phyloP scores from a whole-genome alignment of 2,797 vertebrate genomes.

The Monodelphis domestica region DNA sequence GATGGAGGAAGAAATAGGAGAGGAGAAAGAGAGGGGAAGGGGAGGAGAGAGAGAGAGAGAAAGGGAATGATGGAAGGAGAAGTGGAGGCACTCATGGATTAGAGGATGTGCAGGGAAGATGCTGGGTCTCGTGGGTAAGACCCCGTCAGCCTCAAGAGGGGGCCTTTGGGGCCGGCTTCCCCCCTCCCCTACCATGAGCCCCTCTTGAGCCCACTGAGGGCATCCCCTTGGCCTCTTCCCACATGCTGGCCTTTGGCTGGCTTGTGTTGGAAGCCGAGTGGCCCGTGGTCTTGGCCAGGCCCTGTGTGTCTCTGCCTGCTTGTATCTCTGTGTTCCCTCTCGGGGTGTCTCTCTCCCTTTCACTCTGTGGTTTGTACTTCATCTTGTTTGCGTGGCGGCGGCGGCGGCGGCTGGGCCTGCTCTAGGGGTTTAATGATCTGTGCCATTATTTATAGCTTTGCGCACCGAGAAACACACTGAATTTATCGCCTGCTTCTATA shows the following conservation, averaged over 20 bases:
- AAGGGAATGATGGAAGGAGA: not conserved
- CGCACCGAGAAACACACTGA: slow-evolving; percentile 82
- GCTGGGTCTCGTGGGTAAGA: not conserved
- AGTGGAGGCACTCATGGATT: not conserved
- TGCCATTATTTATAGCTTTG: slow-evolving; percentile 84
- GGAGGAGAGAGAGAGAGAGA: not conserved
- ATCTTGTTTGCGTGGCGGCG: slow-evolving; percentile 79
- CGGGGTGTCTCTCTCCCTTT: slow-evolving; percentile 53
- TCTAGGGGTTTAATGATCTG: slow-evolving; percentile 84
- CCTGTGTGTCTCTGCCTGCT: slow-evolving; percentile 1
- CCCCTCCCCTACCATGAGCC: not conserved
- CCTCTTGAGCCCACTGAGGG: not conserved
- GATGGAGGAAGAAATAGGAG: not conserved
- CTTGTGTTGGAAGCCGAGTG: slow-evolving; percentile 19
- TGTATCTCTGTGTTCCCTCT: not conserved
- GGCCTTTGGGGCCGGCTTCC: not conserved
- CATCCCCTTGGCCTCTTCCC: not conserved
- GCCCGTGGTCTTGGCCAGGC: not conserved
- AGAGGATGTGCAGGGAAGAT: not conserved
- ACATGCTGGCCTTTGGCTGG: not conserved
- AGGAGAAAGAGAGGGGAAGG: not conserved
- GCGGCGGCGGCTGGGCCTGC: slow-evolving; percentile 76
- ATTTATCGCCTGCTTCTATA: slow-evolving; percentile 84
- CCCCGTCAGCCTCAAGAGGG: not conserved
- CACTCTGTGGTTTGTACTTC: slow-evolving; percentile 78